These are phyloP conservation scores for Drosophila helvetica DNA, from an alignment of 2,888 invertebrate species.

Conservation along the genomic window DNA sequence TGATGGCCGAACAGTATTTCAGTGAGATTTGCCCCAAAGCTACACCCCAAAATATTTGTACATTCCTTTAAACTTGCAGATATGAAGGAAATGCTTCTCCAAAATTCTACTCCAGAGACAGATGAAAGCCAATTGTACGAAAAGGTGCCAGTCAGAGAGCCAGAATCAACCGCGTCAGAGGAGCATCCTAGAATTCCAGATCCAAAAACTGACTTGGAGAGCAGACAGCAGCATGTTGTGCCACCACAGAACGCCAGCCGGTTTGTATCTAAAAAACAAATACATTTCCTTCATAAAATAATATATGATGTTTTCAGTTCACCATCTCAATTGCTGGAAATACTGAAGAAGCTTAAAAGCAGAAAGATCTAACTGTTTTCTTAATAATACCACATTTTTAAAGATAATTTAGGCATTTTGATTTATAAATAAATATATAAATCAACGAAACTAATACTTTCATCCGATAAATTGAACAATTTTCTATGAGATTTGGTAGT, in stretches of 20 bases:
- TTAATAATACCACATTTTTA: background rate
- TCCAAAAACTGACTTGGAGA: conserved; percentile 61
- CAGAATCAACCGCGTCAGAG: conserved; percentile 13
- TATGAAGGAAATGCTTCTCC: conserved; percentile 43
- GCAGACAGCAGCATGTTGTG: conserved; percentile 54
- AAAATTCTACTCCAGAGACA: conserved; percentile 31
- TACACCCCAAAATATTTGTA: background rate
- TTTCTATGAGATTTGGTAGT: too few species aligned
- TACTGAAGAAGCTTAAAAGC: conserved; percentile 60
- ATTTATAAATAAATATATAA: background rate
- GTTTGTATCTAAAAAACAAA: conserved; percentile 28
- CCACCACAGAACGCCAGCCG: conserved; percentile 45
- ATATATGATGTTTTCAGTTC: conserved; percentile 35
- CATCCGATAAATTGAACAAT: too few species aligned
- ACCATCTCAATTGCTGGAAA: conserved; percentile 62
- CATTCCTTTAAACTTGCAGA: background rate
- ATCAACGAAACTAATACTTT: background rate
- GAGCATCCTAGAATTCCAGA: conserved; percentile 50
- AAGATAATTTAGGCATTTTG: background rate
- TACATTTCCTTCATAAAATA: background rate
- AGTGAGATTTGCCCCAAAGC: conserved; percentile 30
- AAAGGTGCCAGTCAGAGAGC: conserved; percentile 15
- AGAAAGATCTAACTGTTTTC: conserved; percentile 24
- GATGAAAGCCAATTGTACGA: conserved; percentile 34
- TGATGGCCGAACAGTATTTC: conserved; percentile 55